phyloP scores from a whole-genome alignment of 1,140 invertebrate genomes.

The Halesus radiatus region DNA sequence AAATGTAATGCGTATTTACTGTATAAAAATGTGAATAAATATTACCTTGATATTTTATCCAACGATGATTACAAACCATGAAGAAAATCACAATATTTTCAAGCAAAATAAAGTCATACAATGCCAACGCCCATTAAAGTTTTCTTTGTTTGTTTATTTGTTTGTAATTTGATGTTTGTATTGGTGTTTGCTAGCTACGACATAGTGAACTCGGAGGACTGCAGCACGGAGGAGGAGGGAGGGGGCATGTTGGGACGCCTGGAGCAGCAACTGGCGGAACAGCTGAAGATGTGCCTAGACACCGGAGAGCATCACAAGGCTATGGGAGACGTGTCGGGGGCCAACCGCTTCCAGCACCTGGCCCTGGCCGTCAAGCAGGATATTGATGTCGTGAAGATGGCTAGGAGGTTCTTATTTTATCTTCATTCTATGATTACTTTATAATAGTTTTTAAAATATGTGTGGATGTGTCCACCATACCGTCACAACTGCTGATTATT shows the following conservation, averaged over 20 bases:
- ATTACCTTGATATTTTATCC: too few species aligned
- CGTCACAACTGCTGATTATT: too few species aligned
- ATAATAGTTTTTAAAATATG: too few species aligned
- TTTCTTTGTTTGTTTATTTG: too few species aligned
- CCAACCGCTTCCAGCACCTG: conserved; percentile 91
- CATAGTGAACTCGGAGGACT: conserved; percentile 79
- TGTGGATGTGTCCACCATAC: too few species aligned
- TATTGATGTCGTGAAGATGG: conserved; percentile 86
- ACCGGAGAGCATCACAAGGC: conserved; percentile 92
- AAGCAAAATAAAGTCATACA: too few species aligned
- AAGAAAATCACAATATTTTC: too few species aligned
- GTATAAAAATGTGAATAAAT: too few species aligned
- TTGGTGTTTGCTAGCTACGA: conserved; percentile 73
- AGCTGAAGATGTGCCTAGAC: conserved; percentile 86
- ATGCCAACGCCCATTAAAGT: background rate
- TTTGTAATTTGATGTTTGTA: background rate
- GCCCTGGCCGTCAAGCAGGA: conserved; percentile 89
- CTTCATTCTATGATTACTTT: too few species aligned
- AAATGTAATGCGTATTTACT: too few species aligned
- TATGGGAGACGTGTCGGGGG: conserved; percentile 93
- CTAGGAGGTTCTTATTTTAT: conserved; percentile 67
- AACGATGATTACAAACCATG: too few species aligned
- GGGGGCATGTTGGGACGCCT: conserved; percentile 72
- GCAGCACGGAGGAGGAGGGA: conserved; percentile 79
- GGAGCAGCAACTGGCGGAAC: conserved; percentile 86